Base-by-base conservation (phyloP, 2,113 vertebrate species). In the Perca schrenkii region DNA sequence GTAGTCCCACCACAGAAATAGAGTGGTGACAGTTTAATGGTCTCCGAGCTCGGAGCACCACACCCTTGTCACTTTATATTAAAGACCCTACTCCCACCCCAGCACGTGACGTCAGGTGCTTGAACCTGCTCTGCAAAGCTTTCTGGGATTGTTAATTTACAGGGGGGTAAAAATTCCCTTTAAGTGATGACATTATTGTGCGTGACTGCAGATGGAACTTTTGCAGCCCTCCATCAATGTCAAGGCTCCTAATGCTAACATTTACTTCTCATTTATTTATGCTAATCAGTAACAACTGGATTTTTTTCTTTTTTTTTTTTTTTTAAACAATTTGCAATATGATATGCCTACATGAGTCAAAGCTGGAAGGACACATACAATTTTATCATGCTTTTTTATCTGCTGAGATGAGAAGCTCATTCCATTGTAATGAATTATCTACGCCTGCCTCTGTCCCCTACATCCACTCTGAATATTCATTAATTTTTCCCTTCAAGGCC, bases 21-120 rank as follows among this genome's bases (percentile, higher is more conserved):
- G 75, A 86, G 92, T 93, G 91, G 89, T 91, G 93, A 95, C 91
- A 94, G 88, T 87, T 94, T 94, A 94, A 94, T 92, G 83, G 88
- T 76, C 86, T 88, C 90, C 31, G 3, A 70, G 88, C 82, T 89
- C 82, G n/a, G 80, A 75, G 83, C 86, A 84, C 93, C 92, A 91
- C 93, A 86, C 93, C 93, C 93, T 83, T 86, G 85, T 89, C 91
- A 83, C 84, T 84, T 64, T 57, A 76, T 86, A 90, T 91, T 80
- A 92, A 91, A 87, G 91, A 84, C 86, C 90, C 78, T 22, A 14
- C 62, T 86, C 80, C 81, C 85, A 79, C 67, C 83, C 52, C 68
- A 67, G 84, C 61, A 71, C 60, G 83, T 94, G 92, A 94, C 73
- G 78, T 94, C 91, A 93, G 86, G 91, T 86, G 77, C 75, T 80